Base-by-base conservation (phyloP, 2,797 vertebrate species). In the Crocidura indochinensis region DNA sequence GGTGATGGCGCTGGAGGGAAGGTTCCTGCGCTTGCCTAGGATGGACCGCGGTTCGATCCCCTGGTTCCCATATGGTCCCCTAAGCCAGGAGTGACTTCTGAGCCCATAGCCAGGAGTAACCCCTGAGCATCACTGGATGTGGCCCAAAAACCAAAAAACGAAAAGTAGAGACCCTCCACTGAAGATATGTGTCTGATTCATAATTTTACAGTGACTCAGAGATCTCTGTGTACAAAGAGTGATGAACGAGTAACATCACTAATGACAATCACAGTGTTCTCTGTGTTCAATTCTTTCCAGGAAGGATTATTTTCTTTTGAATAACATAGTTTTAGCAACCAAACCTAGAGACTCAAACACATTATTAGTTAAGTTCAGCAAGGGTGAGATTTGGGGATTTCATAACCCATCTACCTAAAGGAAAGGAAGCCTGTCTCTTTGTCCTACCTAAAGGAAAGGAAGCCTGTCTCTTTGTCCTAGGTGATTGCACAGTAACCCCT, bases 261-360 rank as follows among this genome's bases (percentile, higher is more conserved):
- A 46, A 78, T 75, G 64, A 72, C 4, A 56, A 56, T 80, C 74
- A 38, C 81, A 60, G 4, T 92, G 56, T 87, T 91, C 75, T 79
- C 53, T 75, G 22, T 81, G 49, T 76, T 87, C 76, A 91, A 76
- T 81, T 80, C 14, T 91, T 87, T 51, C 85, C 47, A 51, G 80
- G 29, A 87, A 91, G 22, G 2, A 9, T 62, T 86, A 31, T n/a
- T 11, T 46, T 87, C 46, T 27, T 26, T 64, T 73, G 76, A 62
- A 44, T 76, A 17, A 88, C 68, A 5, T 64, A 31, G 64, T 87
- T 88, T 84, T 69, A 49, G 9, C 68, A 69, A n/a, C 49, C 31
- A 56, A 68, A 84, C 12, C 75, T 29, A 26, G 64, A 24, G 19
- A 74, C n/a, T 65, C 69, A 64, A 47, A 62, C 44, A 31, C 88